phyloP scores from a whole-genome alignment of 2,888 invertebrate species.

The Noctua janthina region DNA sequence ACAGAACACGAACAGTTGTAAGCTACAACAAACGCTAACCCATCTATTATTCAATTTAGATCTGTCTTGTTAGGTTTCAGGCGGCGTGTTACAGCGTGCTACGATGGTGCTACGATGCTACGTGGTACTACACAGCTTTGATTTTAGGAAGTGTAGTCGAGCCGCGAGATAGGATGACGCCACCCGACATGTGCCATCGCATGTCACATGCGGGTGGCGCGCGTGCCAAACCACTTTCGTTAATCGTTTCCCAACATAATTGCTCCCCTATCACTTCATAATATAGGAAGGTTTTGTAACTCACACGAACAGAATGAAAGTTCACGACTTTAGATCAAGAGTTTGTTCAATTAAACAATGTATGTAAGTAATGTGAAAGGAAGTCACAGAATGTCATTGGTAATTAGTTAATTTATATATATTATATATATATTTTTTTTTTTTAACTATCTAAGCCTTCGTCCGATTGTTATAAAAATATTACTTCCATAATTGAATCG shows the following conservation, averaged over 20 bases:
- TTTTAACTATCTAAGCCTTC: no score
- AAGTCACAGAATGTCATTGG: neutral
- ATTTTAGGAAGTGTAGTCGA: conserved; percentile 73
- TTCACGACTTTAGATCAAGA: conserved; percentile 34
- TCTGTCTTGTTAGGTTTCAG: conserved; percentile 49
- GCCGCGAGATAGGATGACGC: conserved; percentile 69
- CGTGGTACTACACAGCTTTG: conserved; percentile 73
- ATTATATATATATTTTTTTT: neutral
- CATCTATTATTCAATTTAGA: conserved; percentile 43
- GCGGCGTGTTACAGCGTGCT: conserved; percentile 52
- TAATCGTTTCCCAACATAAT: conserved; percentile 82
- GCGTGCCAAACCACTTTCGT: conserved; percentile 83
- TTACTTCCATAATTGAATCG: no score
- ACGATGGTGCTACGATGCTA: conserved; percentile 47
- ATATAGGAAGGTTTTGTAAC: conserved; percentile 53
- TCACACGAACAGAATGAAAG: conserved; percentile 44
- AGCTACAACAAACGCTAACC: conserved; percentile 2
- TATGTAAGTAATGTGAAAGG: neutral
- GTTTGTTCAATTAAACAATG: conserved; percentile 27
- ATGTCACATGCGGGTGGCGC: conserved; percentile 82
- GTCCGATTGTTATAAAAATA: no score
- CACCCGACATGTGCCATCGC: conserved; percentile 68
- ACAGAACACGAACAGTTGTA: conserved; percentile 10
- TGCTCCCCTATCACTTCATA: conserved; percentile 77
- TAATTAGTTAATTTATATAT: conserved; percentile 2